A percentile compares a stretch with the other conserved stretches of the same genome.
phyloP scores from a whole-genome alignment of 2,888 invertebrate species.

The Cyaniris semiargus region DNA sequence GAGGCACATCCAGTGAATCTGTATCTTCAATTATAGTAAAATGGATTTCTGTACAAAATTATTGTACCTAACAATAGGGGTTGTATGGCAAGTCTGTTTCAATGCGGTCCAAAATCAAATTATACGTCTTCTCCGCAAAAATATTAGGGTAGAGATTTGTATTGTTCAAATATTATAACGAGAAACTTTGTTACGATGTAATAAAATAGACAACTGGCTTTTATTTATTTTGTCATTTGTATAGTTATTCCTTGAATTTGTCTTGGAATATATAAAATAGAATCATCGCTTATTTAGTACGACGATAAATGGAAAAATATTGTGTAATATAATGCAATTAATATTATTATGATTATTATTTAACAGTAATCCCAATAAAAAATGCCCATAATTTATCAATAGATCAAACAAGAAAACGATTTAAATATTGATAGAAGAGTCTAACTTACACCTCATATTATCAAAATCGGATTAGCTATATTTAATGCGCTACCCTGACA shows the following conservation, averaged over 20 bases:
- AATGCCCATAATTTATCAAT: too few relatives aligned
- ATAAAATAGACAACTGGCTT: not conserved
- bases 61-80: slow-evolving; percentile 43
- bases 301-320: too few relatives aligned
- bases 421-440: too few relatives aligned
- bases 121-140: slow-evolving; percentile 39
- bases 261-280: not conserved
- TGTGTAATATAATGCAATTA: too few relatives aligned
- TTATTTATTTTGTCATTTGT: not conserved
- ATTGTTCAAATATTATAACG: slow-evolving; percentile 15
- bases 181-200: not conserved
- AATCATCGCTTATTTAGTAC: too few relatives aligned
- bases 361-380: too few relatives aligned
- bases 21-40: slow-evolving; percentile 33
- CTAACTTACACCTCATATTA: too few relatives aligned
- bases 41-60: slow-evolving; percentile 41
- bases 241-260: not conserved
- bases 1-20: slow-evolving; percentile 34
- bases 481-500: too few relatives aligned
- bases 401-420: too few relatives aligned
- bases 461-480: too few relatives aligned
- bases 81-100: slow-evolving; percentile 58
- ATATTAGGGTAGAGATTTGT: slow-evolving; percentile 23
- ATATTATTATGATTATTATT: too few relatives aligned
- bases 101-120: slow-evolving; percentile 51